These are phyloP conservation scores for Probosciger aterrimus DNA, from an alignment of 2,113 vertebrate species.

Conservation along the genomic window DNA sequence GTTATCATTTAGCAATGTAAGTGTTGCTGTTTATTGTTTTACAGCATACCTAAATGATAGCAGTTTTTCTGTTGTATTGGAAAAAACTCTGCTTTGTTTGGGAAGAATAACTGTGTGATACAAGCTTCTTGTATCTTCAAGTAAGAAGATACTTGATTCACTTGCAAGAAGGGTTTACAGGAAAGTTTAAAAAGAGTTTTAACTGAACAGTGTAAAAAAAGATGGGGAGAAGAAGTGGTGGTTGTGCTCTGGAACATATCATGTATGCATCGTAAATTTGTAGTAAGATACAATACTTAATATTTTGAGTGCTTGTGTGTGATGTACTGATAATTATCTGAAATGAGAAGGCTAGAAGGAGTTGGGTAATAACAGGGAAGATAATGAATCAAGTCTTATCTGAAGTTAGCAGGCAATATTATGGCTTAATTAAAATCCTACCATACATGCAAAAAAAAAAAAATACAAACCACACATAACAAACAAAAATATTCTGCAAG, in stretches of 20 bases:
- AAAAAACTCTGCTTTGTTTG: neutral
- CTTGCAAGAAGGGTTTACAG: neutral
- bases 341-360: neutral
- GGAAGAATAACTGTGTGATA: neutral
- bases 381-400: conserved; percentile 15
- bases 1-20: neutral
- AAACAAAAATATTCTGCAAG: conserved; percentile 78
- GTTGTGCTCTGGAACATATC: neutral
- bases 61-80: neutral
- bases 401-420: conserved; percentile 55
- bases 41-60: neutral
- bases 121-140: too few relatives aligned
- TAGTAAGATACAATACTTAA: neutral
- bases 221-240: neutral
- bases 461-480: conserved; percentile 35
- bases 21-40: neutral
- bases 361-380: neutral
- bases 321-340: neutral
- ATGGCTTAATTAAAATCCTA: conserved; percentile 54
- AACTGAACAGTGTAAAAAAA: neutral
- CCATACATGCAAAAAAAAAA: conserved; percentile 65
- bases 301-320: neutral
- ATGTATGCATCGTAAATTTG: neutral
- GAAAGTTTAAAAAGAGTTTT: neutral
- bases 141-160: neutral